Percentiles rank a stretch among this genome's conserved stretches.
Conservation (phyloP, 1,140 invertebrate species). For the Oncopodura yosiiana region DNA sequence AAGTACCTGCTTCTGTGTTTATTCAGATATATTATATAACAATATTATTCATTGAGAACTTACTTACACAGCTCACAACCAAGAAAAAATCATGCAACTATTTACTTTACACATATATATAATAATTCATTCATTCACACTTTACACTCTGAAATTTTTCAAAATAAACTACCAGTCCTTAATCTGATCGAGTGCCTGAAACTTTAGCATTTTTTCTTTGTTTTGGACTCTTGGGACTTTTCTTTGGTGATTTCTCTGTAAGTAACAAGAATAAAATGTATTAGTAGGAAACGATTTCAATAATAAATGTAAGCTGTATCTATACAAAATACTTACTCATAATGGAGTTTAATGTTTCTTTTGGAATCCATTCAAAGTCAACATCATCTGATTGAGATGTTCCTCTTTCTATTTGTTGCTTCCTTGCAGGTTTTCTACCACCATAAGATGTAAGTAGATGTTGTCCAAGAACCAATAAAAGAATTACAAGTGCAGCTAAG, state of each 20-base stretch:
- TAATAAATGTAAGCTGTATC: neutral
- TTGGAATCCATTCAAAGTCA: conserved; percentile 96
- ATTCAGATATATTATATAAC: no score
- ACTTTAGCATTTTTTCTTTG: neutral
- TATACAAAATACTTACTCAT: conserved; percentile 54
- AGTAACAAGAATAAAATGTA: neutral
- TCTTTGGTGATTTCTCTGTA: conserved; percentile 22
- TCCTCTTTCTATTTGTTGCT: conserved; percentile 42
- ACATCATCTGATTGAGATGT: conserved; percentile 80
- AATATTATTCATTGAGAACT: no score
- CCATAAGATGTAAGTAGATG: conserved; percentile 70
- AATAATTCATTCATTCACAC: no score
- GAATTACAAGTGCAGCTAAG: conserved; percentile 74
- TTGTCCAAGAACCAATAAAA: conserved; percentile 79
- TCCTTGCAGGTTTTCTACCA: conserved; percentile 50
- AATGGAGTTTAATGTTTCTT: conserved; percentile 64
- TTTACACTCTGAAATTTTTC: no score
- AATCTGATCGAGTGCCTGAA: no score
- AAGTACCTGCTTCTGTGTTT: no score
- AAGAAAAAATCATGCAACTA: no score
- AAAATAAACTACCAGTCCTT: no score
- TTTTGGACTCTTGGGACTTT: conserved; percentile 20
- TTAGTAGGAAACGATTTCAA: neutral
- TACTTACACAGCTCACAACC: no score
- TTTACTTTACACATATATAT: no score